Percentiles rank a stretch among this genome's conserved stretches.
Conservation (phyloP, 2,113 vertebrate species). For the Heterocephalus glaber region DNA sequence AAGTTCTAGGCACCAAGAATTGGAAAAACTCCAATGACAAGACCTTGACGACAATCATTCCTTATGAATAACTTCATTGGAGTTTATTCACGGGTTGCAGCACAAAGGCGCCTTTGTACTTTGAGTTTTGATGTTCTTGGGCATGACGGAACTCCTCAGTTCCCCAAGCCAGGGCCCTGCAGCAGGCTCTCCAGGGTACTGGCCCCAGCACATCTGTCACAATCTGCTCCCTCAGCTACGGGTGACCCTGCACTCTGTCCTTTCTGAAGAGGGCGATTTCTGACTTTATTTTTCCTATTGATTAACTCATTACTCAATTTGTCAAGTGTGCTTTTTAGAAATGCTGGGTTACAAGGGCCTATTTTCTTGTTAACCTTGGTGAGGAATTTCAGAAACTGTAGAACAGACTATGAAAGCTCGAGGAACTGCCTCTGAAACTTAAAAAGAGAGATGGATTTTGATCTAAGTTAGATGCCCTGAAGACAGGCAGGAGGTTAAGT, state of each 20-base stretch:
- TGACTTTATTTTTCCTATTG: constrained; percentile 60
- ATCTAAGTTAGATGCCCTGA: background rate
- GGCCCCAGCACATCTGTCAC: background rate
- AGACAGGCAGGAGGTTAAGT: background rate
- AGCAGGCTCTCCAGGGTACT: background rate
- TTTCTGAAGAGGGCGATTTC: constrained; percentile 20
- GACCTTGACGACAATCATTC: constrained; percentile 1
- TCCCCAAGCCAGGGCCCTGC: background rate
- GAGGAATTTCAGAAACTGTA: background rate
- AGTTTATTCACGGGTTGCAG: background rate
- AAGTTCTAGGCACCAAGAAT: background rate
- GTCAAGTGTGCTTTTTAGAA: constrained; percentile 60
- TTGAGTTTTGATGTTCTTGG: constrained; percentile 4
- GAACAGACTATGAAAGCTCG: background rate
- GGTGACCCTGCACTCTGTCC: background rate
- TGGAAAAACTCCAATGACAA: constrained; percentile 19
- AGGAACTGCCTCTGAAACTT: background rate
- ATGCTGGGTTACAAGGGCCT: constrained; percentile 36
- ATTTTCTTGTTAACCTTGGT: constrained; percentile 50
- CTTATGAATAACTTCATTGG: background rate
- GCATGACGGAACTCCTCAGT: constrained; percentile 56
- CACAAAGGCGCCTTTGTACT: constrained; percentile 67
- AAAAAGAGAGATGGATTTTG: background rate
- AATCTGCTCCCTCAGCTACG: background rate
- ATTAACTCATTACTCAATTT: constrained; percentile 45